Evolutionary conservation across 2,888 invertebrate species (phyloP).

Genomic region (Ernsta delagoae): DNA sequence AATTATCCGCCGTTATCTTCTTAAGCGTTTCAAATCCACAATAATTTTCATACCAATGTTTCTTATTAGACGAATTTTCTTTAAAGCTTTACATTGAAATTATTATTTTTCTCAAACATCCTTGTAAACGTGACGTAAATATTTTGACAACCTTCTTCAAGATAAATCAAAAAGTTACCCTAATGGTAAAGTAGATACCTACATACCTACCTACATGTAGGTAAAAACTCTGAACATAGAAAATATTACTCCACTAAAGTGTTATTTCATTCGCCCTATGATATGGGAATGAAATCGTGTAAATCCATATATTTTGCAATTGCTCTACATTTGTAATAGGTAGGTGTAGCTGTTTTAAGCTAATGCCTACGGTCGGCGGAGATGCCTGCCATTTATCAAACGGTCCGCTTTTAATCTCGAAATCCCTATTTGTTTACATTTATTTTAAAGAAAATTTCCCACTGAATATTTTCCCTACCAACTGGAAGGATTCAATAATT

Average conservation of each 20-base stretch:
- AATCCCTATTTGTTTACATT: constrained; percentile 36
- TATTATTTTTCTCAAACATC: not conserved
- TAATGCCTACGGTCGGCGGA: constrained; percentile 12
- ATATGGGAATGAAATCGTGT: not conserved
- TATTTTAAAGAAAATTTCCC: constrained; percentile 21
- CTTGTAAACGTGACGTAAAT: no score
- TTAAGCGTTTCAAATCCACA: constrained; percentile 32
- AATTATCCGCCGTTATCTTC: constrained; percentile 36
- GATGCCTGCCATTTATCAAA: constrained; percentile 29
- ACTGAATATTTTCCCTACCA: constrained; percentile 12
- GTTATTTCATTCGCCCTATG: no score
- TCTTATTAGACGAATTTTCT: constrained; percentile 18
- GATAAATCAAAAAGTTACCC: no score
- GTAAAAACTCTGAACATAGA: no score
- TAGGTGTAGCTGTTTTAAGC: constrained; percentile 6
- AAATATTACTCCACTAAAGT: no score
- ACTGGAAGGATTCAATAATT: constrained; percentile 8
- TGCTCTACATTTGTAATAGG: constrained; percentile 11
- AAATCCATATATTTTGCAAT: constrained; percentile 21
- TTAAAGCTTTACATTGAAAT: not conserved
- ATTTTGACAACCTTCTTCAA: no score
- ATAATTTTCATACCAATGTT: constrained; percentile 30
- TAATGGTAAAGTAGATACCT: no score
- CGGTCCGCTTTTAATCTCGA: constrained; percentile 32
- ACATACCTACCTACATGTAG: no score